Evolutionary conservation across 1,140 invertebrate species (phyloP).

Genomic region (Trachymyrmex cornetzi): DNA sequence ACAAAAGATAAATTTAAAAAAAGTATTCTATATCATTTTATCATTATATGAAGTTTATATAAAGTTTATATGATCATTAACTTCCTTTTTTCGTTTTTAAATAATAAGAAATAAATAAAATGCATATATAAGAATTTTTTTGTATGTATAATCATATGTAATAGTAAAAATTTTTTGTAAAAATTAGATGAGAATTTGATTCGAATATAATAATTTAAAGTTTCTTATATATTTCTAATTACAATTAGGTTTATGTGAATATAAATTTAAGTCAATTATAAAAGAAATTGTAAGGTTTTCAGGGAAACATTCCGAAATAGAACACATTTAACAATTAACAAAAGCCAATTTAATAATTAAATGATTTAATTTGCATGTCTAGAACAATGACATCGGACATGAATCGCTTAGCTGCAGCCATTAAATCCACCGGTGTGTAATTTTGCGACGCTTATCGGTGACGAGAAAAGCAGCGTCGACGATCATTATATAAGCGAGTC

Average conservation of each 20-base stretch:
- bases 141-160: neutral
- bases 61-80: too few relatives aligned
- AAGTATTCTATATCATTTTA: slow-evolving; percentile 14
- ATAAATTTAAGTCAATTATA: neutral
- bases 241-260: neutral
- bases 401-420: neutral
- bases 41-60: slow-evolving; percentile 18
- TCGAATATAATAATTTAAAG: neutral
- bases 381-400: neutral
- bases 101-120: neutral
- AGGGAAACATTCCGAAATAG: neutral
- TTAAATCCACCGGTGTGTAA: slow-evolving; percentile 32
- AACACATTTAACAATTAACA: neutral
- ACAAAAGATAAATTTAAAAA: slow-evolving; percentile 12
- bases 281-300: neutral
- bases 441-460: slow-evolving; percentile 62
- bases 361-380: neutral
- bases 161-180: neutral
- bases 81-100: neutral
- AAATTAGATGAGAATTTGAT: neutral
- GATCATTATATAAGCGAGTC: slow-evolving; percentile 58
- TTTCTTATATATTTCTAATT: neutral
- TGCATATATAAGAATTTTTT: neutral
- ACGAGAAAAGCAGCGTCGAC: slow-evolving; percentile 55
- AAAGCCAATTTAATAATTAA: neutral